phyloP scores from a whole-genome alignment of 92 coral and sea anemone species.

The Epizoanthus ramosus region DNA sequence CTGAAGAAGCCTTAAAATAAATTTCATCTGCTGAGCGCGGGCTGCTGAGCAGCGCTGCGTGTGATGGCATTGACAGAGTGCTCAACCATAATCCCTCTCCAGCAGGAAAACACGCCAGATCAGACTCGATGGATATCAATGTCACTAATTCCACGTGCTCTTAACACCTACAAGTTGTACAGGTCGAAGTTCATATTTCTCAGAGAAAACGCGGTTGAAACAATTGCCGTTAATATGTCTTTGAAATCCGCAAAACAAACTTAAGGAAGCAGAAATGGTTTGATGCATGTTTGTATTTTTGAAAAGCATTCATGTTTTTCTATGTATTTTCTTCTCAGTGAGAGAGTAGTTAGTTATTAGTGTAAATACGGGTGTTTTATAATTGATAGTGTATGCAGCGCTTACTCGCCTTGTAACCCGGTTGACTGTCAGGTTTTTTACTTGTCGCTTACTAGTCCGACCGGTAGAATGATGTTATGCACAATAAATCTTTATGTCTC shows the following conservation, averaged over 20 bases:
- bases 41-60: too few relatives aligned
- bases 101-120: too few relatives aligned
- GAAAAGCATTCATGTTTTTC: too few relatives aligned
- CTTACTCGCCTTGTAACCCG: too few relatives aligned
- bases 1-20: too few relatives aligned
- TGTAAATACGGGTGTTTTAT: neutral
- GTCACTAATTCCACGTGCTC: neutral
- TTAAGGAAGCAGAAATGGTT: too few relatives aligned
- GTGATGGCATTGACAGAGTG: too few relatives aligned
- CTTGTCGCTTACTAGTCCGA: slow-evolving; percentile 8
- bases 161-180: neutral
- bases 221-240: neutral
- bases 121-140: too few relatives aligned
- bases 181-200: slow-evolving; percentile 12
- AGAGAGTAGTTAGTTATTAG: neutral
- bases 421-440: slow-evolving; percentile 5
- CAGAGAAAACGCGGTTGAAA: neutral
- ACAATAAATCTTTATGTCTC: neutral
- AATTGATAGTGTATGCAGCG: neutral
- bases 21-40: too few relatives aligned
- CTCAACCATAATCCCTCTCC: too few relatives aligned
- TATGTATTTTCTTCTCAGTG: too few relatives aligned
- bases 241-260: neutral
- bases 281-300: too few relatives aligned
- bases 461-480: slow-evolving; percentile 4